Percentiles rank a stretch among this genome's conserved stretches.
phyloP scores from a whole-genome alignment of 1,140 invertebrate species.

The Leptoteleia sp. region DNA sequence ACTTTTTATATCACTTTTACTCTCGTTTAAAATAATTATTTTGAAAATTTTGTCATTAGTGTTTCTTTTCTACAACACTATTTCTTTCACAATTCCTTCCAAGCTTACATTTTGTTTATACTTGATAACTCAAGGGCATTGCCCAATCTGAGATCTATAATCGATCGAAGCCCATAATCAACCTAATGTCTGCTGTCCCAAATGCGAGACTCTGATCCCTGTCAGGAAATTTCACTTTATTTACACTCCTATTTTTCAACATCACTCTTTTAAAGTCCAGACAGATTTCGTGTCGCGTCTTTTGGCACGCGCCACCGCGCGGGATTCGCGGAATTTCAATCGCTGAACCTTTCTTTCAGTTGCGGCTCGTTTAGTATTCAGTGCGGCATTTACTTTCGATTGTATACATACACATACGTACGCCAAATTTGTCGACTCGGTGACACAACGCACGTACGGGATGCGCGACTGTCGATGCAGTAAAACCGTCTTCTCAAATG shows the following conservation, averaged over 20 bases:
- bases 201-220: conserved; percentile 7
- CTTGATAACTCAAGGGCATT: background rate
- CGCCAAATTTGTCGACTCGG: conserved; percentile 70
- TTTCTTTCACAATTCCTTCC: no score
- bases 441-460: conserved; percentile 70
- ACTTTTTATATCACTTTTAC: no score
- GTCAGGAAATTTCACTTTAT: conserved; percentile 56
- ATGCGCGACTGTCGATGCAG: conserved; percentile 26
- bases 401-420: conserved; percentile 62
- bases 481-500: conserved; percentile 13
- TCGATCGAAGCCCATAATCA: conserved; percentile 1
- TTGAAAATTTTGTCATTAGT: no score
- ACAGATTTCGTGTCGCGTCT: conserved; percentile 65
- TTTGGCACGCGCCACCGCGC: conserved; percentile 65
- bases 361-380: conserved; percentile 73
- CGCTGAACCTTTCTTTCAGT: conserved; percentile 42
- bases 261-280: conserved; percentile 50
- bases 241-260: conserved; percentile 63
- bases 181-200: background rate
- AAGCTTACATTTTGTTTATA: no score
- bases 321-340: conserved; percentile 72
- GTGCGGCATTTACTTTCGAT: conserved; percentile 75
- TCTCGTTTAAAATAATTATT: no score
- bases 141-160: background rate
- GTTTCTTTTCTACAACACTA: no score